Conservation (phyloP, 2,797 vertebrate genomes). For the Anguilla megastoma region DNA sequence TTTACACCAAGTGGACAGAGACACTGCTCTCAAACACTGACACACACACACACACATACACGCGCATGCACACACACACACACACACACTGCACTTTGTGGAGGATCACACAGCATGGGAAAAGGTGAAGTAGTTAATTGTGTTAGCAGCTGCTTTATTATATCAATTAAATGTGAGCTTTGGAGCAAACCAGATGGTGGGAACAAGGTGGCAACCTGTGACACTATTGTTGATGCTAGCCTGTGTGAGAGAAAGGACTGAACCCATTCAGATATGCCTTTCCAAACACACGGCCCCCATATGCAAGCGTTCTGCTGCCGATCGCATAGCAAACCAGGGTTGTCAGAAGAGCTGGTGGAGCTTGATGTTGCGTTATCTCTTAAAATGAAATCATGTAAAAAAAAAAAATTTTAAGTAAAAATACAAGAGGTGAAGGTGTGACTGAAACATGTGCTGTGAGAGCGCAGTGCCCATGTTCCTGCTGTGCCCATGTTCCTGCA, state of each 20-base stretch:
- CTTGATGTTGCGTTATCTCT: background rate
- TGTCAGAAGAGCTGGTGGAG: background rate
- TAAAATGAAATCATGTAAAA: background rate
- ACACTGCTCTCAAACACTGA: background rate
- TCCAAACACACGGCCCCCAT: background rate
- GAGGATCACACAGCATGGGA: background rate
- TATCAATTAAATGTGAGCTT: background rate
- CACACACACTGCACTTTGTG: background rate
- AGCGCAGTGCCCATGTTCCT: background rate
- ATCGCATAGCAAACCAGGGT: no score
- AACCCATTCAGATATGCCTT: background rate
- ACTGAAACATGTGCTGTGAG: background rate
- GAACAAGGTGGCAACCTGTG: slow-evolving; percentile 6
- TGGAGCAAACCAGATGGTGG: background rate
- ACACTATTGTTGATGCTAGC: slow-evolving; percentile 4
- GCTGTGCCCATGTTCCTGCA: no score
- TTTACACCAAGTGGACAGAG: slow-evolving; percentile 29
- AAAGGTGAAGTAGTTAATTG: background rate
- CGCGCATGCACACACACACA: background rate
- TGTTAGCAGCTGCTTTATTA: slow-evolving; percentile 9
- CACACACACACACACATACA: background rate
- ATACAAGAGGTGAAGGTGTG: background rate
- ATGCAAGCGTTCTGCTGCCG: background rate
- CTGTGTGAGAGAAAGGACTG: background rate
- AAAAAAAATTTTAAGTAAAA: background rate